These are phyloP conservation scores for Petrophora chlorosata DNA, from an alignment of 2,888 invertebrate species.

Conservation along the genomic window DNA sequence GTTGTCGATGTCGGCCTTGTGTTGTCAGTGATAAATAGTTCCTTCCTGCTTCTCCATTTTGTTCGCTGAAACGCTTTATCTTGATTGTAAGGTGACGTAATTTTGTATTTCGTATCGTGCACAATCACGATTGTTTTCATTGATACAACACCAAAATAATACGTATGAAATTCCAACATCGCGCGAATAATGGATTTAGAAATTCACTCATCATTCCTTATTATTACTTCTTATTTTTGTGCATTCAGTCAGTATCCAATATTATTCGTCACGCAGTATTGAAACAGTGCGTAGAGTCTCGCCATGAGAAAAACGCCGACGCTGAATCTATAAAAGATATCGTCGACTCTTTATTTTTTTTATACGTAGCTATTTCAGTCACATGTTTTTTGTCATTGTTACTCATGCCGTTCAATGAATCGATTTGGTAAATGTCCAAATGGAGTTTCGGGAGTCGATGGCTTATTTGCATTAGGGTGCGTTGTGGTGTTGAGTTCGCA, in stretches of 20 bases:
- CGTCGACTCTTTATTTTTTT: slow-evolving; percentile 22
- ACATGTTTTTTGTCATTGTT: slow-evolving; percentile 14
- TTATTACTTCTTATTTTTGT: too few relatives aligned
- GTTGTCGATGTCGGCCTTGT: slow-evolving; percentile 21
- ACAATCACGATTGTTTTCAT: slow-evolving; percentile 20
- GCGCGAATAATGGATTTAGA: too few relatives aligned
- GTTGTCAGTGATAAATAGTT: slow-evolving; percentile 24
- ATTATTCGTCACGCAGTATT: too few relatives aligned
- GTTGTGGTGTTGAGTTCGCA: not conserved
- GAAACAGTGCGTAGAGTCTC: too few relatives aligned
- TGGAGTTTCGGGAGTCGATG: slow-evolving; percentile 3
- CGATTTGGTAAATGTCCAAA: slow-evolving; percentile 22
- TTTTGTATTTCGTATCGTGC: slow-evolving; percentile 16
- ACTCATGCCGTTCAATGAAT: slow-evolving; percentile 14
- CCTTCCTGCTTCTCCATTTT: slow-evolving; percentile 28
- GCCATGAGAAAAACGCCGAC: too few relatives aligned
- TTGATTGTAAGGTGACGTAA: slow-evolving; percentile 28
- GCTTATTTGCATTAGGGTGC: slow-evolving; percentile 6
- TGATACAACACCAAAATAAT: too few relatives aligned
- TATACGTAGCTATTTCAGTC: slow-evolving; percentile 19
- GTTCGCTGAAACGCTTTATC: slow-evolving; percentile 23
- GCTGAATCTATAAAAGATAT: too few relatives aligned
- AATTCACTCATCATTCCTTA: too few relatives aligned
- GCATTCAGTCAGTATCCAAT: too few relatives aligned
- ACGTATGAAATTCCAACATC: too few relatives aligned